These are phyloP conservation scores for Cromileptes altivelis DNA, from an alignment of 2,113 vertebrate species.

Conservation along the genomic window DNA sequence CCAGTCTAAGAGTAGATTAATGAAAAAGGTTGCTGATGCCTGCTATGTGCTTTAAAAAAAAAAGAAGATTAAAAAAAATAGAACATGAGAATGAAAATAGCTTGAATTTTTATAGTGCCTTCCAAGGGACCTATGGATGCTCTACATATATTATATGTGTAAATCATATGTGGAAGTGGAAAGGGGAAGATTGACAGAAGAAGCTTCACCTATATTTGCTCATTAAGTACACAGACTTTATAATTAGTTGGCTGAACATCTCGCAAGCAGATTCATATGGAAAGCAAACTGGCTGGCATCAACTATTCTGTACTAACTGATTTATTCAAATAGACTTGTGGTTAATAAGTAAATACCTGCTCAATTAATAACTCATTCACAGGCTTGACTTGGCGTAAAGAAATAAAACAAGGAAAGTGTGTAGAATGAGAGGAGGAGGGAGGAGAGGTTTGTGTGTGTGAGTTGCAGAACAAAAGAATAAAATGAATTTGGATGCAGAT, in stretches of 20 bases:
- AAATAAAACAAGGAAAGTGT: background rate
- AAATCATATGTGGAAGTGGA: slow-evolving; percentile 13
- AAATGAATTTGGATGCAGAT: background rate
- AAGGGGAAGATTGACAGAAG: slow-evolving; percentile 1
- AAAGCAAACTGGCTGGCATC: slow-evolving; percentile 13
- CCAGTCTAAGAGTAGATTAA: slow-evolving; percentile 4
- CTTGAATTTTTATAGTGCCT: too few relatives aligned
- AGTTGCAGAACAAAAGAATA: background rate
- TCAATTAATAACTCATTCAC: slow-evolving; percentile 19
- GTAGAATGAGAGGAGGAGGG: background rate
- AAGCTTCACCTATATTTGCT: background rate
- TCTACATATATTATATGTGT: too few relatives aligned
- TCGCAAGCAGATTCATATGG: background rate
- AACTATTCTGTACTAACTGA: background rate
- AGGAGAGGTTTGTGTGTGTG: too few relatives aligned
- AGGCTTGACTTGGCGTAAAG: too few relatives aligned
- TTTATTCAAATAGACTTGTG: slow-evolving; percentile 15
- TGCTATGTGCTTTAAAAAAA: background rate
- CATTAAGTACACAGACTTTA: background rate
- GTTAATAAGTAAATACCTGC: slow-evolving; percentile 21
- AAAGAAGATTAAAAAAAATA: too few relatives aligned
- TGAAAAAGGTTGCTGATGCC: background rate
- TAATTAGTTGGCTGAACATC: background rate
- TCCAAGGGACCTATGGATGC: too few relatives aligned
- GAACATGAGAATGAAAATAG: too few relatives aligned